Conservation (phyloP, 2,113 vertebrate genomes). For the Synchiropus splendidus region DNA sequence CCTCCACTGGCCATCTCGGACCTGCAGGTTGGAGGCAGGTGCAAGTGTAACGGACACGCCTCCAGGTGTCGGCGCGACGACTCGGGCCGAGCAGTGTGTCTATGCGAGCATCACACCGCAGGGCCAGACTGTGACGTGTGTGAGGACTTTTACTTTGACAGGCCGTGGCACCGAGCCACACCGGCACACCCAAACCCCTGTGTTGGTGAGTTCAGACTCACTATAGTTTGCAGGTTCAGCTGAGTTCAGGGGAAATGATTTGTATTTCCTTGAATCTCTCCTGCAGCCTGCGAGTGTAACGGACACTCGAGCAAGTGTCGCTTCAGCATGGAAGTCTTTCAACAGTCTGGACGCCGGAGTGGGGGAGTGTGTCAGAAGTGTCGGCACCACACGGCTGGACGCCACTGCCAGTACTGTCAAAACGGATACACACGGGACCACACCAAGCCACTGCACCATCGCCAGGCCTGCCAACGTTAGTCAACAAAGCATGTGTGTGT, state of each 20-base stretch:
- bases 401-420: conserved; percentile 85
- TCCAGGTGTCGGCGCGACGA: conserved; percentile 67
- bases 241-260: too few relatives aligned
- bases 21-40: conserved; percentile 76
- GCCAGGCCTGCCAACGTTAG: conserved; percentile 80
- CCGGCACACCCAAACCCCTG: conserved; percentile 76
- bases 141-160: conserved; percentile 72
- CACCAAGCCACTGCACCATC: conserved; percentile 67
- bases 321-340: conserved; percentile 81
- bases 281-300: conserved; percentile 79
- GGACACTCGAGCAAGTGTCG: conserved; percentile 78
- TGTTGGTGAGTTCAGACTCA: conserved; percentile 63
- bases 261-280: background rate
- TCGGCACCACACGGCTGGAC: conserved; percentile 79
- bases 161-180: conserved; percentile 77
- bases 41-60: conserved; percentile 78
- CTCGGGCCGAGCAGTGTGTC: conserved; percentile 58
- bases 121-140: conserved; percentile 76
- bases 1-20: conserved; percentile 62
- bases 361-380: conserved; percentile 83
- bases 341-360: conserved; percentile 77
- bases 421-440: conserved; percentile 77
- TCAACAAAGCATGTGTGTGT: conserved; percentile 25
- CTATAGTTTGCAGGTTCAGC: too few relatives aligned
- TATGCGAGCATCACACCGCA: conserved; percentile 74